Percentiles rank a stretch among this genome's conserved stretches.
Evolutionary conservation across 1,140 invertebrate genomes (phyloP).

Genomic region (Camponotus vicinus): DNA sequence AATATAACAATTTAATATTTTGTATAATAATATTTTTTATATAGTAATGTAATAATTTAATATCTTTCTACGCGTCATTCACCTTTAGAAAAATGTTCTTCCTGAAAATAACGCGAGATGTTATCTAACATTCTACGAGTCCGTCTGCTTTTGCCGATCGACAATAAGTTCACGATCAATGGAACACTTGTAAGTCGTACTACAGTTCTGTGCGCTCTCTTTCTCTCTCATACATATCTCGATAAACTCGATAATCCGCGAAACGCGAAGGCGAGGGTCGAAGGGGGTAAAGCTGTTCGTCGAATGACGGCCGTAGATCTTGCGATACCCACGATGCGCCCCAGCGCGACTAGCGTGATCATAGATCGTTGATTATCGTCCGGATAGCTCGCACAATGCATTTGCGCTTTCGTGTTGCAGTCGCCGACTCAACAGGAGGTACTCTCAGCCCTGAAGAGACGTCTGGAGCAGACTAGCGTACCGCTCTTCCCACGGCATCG

Average conservation of each 20-base stretch:
- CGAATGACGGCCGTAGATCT: slow-evolving; percentile 19
- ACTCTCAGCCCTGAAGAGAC: slow-evolving; percentile 89
- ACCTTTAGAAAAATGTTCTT: background rate
- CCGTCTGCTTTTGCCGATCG: slow-evolving; percentile 24
- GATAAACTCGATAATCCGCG: slow-evolving; percentile 43
- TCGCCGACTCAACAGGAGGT: slow-evolving; percentile 91
- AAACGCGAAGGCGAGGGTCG: slow-evolving; percentile 6
- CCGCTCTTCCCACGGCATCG: slow-evolving; percentile 94
- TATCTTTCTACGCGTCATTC: background rate
- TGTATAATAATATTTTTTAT: no score
- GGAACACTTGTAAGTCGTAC: slow-evolving; percentile 36
- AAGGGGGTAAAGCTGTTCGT: slow-evolving; percentile 54
- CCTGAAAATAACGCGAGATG: background rate
- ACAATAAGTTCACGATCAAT: slow-evolving; percentile 28
- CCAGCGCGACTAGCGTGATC: slow-evolving; percentile 79
- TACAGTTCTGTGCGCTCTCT: slow-evolving; percentile 22
- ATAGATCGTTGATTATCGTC: slow-evolving; percentile 81
- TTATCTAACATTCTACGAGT: slow-evolving; percentile 20
- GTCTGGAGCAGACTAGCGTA: slow-evolving; percentile 90
- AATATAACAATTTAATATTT: background rate
- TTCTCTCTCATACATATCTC: background rate
- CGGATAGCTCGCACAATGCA: slow-evolving; percentile 72
- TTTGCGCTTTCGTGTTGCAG: slow-evolving; percentile 86
- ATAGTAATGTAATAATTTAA: background rate
- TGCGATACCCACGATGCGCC: slow-evolving; percentile 33